Percentiles rank a stretch among this genome's conserved stretches.
phyloP scores from a whole-genome alignment of 2,113 vertebrate species.

The Platycercus adscitus region DNA sequence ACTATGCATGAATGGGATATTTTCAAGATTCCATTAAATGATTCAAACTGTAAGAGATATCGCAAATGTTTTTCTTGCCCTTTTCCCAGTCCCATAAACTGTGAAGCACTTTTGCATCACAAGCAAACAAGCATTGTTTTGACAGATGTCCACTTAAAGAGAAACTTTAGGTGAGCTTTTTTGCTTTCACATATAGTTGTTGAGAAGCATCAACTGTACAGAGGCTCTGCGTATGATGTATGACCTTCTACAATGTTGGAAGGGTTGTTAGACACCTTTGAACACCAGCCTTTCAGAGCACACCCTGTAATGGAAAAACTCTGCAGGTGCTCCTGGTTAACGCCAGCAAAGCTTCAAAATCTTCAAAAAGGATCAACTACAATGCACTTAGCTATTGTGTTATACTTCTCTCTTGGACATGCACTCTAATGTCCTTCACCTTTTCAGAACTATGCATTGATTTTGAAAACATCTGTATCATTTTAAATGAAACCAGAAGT shows the following conservation, averaged over 20 bases:
- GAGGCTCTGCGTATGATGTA: background rate
- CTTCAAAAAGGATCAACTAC: background rate
- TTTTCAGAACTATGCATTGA: background rate
- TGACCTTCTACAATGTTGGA: background rate
- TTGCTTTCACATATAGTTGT: background rate
- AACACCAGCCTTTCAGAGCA: background rate
- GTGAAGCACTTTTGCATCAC: background rate
- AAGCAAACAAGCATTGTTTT: background rate
- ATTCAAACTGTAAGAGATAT: background rate
- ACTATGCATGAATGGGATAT: background rate
- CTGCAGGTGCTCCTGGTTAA: background rate
- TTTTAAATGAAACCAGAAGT: background rate
- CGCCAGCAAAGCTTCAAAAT: background rate
- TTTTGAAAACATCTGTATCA: background rate
- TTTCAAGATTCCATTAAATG: background rate
- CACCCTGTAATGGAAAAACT: background rate
- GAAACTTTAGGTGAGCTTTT: background rate
- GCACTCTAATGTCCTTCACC: background rate
- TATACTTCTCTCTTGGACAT: background rate
- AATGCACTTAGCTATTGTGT: accelerated
- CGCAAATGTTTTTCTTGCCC: background rate
- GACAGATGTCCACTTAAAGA: background rate
- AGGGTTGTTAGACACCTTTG: accelerated
- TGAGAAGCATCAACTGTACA: background rate
- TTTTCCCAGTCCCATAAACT: background rate